Conservation (phyloP, 2,797 vertebrate species). For the Enteromius mattozi region DNA sequence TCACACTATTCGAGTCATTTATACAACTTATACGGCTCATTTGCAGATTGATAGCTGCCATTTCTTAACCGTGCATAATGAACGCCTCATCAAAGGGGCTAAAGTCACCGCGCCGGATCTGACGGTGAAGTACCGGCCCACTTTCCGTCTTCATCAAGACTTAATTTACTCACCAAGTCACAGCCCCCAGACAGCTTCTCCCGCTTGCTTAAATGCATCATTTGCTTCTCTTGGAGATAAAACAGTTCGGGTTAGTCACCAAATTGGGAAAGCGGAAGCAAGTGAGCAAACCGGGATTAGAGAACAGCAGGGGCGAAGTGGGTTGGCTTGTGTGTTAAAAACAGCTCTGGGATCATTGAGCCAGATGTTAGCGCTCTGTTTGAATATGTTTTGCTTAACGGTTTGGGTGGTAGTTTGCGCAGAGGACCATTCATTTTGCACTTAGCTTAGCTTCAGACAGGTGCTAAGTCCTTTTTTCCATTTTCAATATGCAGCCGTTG, state of each 20-base stretch:
- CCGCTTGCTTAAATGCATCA: slow-evolving; percentile 59
- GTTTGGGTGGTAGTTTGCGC: slow-evolving; percentile 2
- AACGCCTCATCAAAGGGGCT: slow-evolving; percentile 69
- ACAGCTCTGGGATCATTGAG: slow-evolving; percentile 44
- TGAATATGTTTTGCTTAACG: slow-evolving; percentile 20
- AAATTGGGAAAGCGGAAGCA: slow-evolving; percentile 58
- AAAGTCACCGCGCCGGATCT: slow-evolving; percentile 66
- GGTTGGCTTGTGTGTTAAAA: slow-evolving; percentile 31
- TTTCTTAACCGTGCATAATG: slow-evolving; percentile 73
- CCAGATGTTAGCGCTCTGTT: slow-evolving; percentile 18
- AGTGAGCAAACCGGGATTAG: slow-evolving; percentile 57
- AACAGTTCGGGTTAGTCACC: slow-evolving; percentile 66
- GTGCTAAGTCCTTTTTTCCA: neutral
- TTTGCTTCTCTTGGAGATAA: slow-evolving; percentile 67
- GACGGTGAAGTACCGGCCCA: slow-evolving; percentile 57
- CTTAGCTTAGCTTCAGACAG: neutral
- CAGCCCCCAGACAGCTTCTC: slow-evolving; percentile 53
- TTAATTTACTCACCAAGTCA: slow-evolving; percentile 67
- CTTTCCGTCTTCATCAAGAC: slow-evolving; percentile 75
- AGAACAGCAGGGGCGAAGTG: slow-evolving; percentile 50
- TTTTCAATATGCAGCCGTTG: neutral
- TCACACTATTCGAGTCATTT: slow-evolving; percentile 67
- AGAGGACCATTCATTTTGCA: slow-evolving; percentile 20
- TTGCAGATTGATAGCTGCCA: slow-evolving; percentile 79
- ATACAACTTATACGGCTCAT: slow-evolving; percentile 72